Conservation (phyloP, 2,888 invertebrate genomes). For the Perizoma flavofasciatum region DNA sequence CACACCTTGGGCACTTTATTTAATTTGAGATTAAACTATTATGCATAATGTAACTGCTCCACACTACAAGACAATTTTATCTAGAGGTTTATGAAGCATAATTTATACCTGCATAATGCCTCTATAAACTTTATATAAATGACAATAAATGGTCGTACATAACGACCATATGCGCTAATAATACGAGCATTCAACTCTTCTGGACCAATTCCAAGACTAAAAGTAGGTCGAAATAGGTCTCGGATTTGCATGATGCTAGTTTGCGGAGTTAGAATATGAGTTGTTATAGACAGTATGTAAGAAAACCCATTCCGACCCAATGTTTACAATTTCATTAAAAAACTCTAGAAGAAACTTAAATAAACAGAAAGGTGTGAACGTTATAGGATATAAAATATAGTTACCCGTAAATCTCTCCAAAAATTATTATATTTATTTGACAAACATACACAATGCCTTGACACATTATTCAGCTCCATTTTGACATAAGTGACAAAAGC, state of each 20-base stretch:
- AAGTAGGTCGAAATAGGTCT: constrained; percentile 16
- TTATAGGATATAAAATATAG: no score
- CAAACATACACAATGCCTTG: no score
- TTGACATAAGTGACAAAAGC: no score
- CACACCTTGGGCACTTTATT: not conserved
- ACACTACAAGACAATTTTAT: not conserved
- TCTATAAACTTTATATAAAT: not conserved
- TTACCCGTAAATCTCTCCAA: no score
- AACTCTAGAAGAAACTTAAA: no score
- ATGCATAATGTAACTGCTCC: not conserved
- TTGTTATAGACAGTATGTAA: not conserved
- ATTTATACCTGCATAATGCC: constrained; percentile 8
- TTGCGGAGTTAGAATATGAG: constrained; percentile 9
- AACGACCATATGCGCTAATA: constrained; percentile 14
- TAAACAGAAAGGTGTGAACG: no score
- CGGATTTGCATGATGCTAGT: constrained; percentile 16
- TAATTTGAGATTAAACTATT: not conserved
- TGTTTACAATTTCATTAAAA: no score
- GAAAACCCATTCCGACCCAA: no score
- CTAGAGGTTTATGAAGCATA: constrained; percentile 12
- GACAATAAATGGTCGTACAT: constrained; percentile 10
- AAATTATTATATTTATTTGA: no score
- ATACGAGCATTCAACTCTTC: constrained; percentile 26
- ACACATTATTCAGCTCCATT: no score
- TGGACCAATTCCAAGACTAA: constrained; percentile 37